Percentiles rank a stretch among this genome's conserved stretches.
phyloP scores from a whole-genome alignment of 2,113 vertebrate genomes.

The Sterrhoptilus dennistouni region DNA sequence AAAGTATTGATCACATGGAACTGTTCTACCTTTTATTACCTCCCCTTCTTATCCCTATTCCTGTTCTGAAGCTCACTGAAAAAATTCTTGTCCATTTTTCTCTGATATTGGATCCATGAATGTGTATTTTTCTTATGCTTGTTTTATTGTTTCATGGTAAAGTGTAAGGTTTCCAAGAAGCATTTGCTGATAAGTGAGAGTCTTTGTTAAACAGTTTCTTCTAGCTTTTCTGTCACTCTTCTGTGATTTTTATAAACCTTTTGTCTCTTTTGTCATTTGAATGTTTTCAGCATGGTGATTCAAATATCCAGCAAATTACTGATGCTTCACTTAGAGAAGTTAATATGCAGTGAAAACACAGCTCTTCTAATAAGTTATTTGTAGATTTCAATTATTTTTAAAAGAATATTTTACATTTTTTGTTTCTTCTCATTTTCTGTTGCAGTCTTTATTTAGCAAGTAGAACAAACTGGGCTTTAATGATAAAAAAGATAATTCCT shows the following conservation, averaged over 20 bases:
- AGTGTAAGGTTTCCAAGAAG: constrained; percentile 6
- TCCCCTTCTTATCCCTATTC: neutral
- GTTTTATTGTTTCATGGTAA: constrained; percentile 1
- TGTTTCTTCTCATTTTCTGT: neutral
- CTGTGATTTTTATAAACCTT: constrained; percentile 53
- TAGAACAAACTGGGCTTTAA: neutral
- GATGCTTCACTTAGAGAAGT: neutral
- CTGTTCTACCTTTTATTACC: neutral
- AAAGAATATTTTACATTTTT: neutral
- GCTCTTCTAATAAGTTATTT: constrained; percentile 37
- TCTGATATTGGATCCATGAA: neutral
- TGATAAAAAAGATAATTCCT: neutral
- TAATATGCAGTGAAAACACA: constrained; percentile 10
- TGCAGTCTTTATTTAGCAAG: neutral
- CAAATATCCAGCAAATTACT: constrained; percentile 32
- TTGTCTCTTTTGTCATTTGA: constrained; percentile 47
- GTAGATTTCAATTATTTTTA: neutral
- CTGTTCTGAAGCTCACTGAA: neutral
- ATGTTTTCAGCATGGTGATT: constrained; percentile 19
- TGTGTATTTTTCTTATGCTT: neutral
- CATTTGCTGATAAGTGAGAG: neutral
- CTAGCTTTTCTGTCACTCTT: neutral
- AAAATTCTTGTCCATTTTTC: neutral
- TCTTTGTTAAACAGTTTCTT: neutral
- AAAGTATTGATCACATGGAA: neutral